Base-by-base conservation (phyloP, 2,888 invertebrate genomes). In the Bombylius discolor region DNA sequence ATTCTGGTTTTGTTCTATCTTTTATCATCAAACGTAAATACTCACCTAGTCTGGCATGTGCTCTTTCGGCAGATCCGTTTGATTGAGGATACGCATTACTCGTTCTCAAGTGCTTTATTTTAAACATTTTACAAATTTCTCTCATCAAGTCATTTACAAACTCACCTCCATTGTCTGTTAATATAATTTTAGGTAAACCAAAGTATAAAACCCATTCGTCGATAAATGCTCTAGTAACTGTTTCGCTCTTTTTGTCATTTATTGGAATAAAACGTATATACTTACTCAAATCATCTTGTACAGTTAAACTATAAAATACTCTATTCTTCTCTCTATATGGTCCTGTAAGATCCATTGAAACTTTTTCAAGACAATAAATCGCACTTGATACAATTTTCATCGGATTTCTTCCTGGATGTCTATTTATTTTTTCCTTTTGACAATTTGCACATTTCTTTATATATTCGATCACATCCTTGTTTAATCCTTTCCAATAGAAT, bases 261-360 rank as follows among this genome's bases (percentile, higher is more conserved):
- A 49, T 56, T 8, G 51, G 52, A n/a, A 56, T 49, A 34, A 23
- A 48, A 31, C 36, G 48, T 12, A 55, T 49, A 23, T 23, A 23
- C 23, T 23, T 23, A 23, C 23, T 23, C 3, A 23, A 23, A 23
- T 23, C 23, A 23, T 23, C 49, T 32, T 56, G 56, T 3, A 52
- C 52, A 11, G 54, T 54, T 4, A 57, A 12, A 47, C 33, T 39
- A 12, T 34, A 57, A 5, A 54, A 7, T 5, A 47, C 49, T 34
- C 34, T 47, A 4, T 57, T 53, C 1, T n/a, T 13, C 48, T 57
- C 53, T 7, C 6, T 48, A 13, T 53, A 56, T 31, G 48, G 53
- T 11, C 51, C 57, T 4, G 54, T 54, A n/a, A 54, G 23, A 31
- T 57, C 54, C 52, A 57, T 42, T 14, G n/a, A 45, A 8, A 55